These are phyloP conservation scores for Tringa solitaria DNA, from an alignment of 2,113 vertebrate species.

Conservation along the genomic window DNA sequence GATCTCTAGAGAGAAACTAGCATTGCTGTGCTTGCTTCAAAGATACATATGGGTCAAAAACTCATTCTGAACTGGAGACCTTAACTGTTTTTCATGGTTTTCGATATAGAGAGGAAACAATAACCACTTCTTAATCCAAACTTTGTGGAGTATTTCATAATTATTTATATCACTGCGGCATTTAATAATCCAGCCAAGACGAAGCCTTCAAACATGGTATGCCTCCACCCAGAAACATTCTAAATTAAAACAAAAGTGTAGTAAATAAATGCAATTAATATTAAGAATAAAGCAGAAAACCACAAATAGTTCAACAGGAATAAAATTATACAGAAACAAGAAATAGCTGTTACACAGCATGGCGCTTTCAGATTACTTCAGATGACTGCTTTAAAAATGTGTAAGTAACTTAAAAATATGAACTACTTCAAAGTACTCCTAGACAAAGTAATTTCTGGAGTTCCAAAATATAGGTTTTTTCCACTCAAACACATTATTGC, in stretches of 20 bases:
- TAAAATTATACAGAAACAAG: neutral
- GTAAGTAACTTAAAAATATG: neutral
- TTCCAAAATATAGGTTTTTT: neutral
- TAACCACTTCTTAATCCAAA: neutral
- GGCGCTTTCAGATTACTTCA: neutral
- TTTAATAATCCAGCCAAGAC: neutral
- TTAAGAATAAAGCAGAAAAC: neutral
- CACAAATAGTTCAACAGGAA: neutral
- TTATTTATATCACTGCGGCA: neutral
- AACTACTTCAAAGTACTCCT: neutral
- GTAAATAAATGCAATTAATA: neutral
- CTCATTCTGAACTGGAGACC: neutral
- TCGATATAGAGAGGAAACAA: neutral
- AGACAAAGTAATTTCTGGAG: neutral
- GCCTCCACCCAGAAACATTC: neutral
- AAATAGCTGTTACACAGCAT: neutral
- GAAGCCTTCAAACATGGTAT: neutral
- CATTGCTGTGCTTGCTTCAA: neutral
- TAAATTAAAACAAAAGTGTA: neutral
- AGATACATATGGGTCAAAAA: neutral
- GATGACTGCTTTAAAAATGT: neutral
- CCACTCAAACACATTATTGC: neutral
- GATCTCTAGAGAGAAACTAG: neutral
- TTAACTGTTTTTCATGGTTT: neutral
- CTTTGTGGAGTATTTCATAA: neutral